These are phyloP conservation scores for Leptoclinus maculatus DNA, from an alignment of 2,797 vertebrate genomes.

Conservation along the genomic window DNA sequence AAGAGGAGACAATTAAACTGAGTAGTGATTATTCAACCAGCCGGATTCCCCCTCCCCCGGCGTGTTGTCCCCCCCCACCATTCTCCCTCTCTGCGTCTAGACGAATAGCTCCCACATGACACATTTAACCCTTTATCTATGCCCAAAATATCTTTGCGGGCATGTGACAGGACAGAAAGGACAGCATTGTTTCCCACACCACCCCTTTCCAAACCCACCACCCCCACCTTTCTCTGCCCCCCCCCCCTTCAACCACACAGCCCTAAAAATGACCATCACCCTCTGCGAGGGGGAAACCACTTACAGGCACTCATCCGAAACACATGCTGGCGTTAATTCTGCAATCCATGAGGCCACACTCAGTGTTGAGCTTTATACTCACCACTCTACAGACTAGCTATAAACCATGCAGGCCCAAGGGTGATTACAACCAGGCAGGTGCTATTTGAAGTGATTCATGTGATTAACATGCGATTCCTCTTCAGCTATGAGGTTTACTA, in stretches of 20 bases:
- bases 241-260: constrained; percentile 23
- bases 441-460: constrained; percentile 40
- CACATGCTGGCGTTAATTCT: constrained; percentile 56
- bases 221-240: constrained; percentile 13
- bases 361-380: constrained; percentile 18
- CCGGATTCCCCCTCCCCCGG: constrained; percentile 16
- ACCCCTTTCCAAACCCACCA: constrained; percentile 24
- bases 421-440: constrained; percentile 38
- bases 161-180: constrained; percentile 79
- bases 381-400: constrained; percentile 31
- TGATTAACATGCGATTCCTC: constrained; percentile 38
- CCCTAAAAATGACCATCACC: constrained; percentile 52
- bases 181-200: constrained; percentile 77
- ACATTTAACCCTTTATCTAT: constrained; percentile 78
- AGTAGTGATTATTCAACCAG: constrained; percentile 74
- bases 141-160: constrained; percentile 77
- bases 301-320: constrained; percentile 30
- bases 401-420: constrained; percentile 44
- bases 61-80: constrained; percentile 8
- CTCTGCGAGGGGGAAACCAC: constrained; percentile 28
- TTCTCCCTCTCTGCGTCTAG: constrained; percentile 57
- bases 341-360: constrained; percentile 34
- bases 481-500: constrained; percentile 16
- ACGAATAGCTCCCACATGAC: constrained; percentile 80
- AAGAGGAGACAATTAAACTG: constrained; percentile 64